phyloP scores from a whole-genome alignment of 2,888 invertebrate genomes.

The Lithophane leautieri region DNA sequence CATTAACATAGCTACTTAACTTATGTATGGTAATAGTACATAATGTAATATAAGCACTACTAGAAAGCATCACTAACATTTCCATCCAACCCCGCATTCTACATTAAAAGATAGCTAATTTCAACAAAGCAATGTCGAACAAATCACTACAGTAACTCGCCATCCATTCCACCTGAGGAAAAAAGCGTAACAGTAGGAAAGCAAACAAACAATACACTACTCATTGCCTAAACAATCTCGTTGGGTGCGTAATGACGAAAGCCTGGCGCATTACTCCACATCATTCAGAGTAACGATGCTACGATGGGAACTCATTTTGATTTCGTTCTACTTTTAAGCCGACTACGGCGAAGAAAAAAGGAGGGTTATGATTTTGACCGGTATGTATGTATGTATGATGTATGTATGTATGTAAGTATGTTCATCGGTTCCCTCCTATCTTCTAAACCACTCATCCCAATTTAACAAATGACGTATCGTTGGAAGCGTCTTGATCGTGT shows the following conservation, averaged over 20 bases:
- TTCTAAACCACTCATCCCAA: too few species aligned
- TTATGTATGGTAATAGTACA: too few species aligned
- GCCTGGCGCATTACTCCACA: constrained; percentile 74
- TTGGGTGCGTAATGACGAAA: constrained; percentile 74
- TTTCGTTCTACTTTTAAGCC: not conserved
- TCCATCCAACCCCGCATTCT: not conserved
- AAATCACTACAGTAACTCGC: constrained; percentile 27
- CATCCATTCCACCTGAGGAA: constrained; percentile 50
- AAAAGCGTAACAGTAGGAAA: constrained; percentile 51
- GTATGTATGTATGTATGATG: too few species aligned
- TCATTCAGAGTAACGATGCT: constrained; percentile 66
- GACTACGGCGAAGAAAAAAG: too few species aligned
- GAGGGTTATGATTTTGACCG: too few species aligned
- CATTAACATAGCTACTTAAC: too few species aligned
- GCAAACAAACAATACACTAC: constrained; percentile 68
- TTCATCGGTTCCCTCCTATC: too few species aligned
- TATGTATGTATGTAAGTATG: too few species aligned
- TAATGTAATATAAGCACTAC: not conserved
- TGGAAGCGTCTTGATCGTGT: too few species aligned
- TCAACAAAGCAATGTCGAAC: constrained; percentile 18
- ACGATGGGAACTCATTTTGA: constrained; percentile 57
- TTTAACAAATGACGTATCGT: too few species aligned
- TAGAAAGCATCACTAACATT: not conserved
- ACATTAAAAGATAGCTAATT: constrained; percentile 29
- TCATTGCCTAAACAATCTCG: constrained; percentile 79